phyloP scores from a whole-genome alignment of 2,888 invertebrate genomes.

The Sinotaia quadrata region DNA sequence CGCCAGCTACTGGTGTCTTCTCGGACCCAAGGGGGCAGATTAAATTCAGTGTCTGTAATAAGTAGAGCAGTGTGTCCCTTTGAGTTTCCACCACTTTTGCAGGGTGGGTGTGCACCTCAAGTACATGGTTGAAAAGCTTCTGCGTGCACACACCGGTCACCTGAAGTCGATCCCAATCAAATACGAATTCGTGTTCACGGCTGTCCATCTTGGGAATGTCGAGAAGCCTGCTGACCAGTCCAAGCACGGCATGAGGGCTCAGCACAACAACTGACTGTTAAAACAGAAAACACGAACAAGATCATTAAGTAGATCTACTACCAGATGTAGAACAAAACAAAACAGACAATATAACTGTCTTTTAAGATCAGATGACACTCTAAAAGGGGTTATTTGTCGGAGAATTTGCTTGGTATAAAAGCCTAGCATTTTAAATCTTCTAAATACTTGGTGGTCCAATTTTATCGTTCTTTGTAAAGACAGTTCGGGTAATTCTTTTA shows the following conservation, averaged over 20 bases:
- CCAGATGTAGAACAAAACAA: too few species aligned
- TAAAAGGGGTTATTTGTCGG: too few species aligned
- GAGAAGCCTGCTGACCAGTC: conserved; percentile 35
- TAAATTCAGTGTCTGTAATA: conserved; percentile 28
- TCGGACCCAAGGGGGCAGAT: conserved; percentile 3
- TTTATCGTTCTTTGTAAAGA: too few species aligned
- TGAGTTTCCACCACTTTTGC: background rate
- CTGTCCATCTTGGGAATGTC: conserved; percentile 25
- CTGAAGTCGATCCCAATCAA: conserved; percentile 20
- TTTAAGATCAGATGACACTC: too few species aligned
- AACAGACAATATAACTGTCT: too few species aligned
- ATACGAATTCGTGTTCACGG: conserved; percentile 3
- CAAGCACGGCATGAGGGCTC: conserved; percentile 42
- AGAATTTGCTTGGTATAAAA: too few species aligned
- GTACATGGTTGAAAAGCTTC: conserved; percentile 26
- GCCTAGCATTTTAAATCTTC: too few species aligned
- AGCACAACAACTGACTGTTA: conserved; percentile 44
- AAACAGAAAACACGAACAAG: too few species aligned
- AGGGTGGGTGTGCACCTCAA: background rate
- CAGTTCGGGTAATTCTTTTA: too few species aligned
- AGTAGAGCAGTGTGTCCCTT: conserved; percentile 21
- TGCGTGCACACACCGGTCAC: conserved; percentile 27
- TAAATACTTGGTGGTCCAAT: too few species aligned
- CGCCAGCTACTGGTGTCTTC: background rate
- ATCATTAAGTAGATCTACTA: too few species aligned